A percentile compares a stretch with the other conserved stretches of the same genome.
Conservation (phyloP, 2,113 vertebrate genomes). For the Indri indri region DNA sequence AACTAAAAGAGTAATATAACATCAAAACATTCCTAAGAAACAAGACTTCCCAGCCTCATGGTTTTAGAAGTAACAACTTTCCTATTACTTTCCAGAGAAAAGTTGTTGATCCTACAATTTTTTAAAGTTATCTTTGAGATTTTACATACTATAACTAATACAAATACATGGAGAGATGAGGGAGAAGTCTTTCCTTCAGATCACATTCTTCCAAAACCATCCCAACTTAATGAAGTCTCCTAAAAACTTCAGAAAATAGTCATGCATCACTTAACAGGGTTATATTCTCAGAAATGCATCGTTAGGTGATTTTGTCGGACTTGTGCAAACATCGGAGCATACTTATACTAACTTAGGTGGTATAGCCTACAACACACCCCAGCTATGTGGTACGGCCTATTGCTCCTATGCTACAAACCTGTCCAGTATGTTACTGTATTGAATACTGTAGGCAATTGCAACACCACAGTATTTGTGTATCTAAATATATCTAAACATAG, state of each 20-base stretch:
- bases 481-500: neutral
- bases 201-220: slow-evolving; percentile 19
- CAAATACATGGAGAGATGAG: neutral
- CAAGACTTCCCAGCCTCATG: slow-evolving; percentile 51
- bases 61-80: slow-evolving; percentile 67
- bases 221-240: neutral
- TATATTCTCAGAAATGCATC: neutral
- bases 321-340: neutral
- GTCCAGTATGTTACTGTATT: neutral
- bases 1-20: slow-evolving; percentile 60
- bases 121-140: neutral
- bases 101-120: neutral
- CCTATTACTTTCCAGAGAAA: slow-evolving; percentile 24
- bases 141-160: neutral
- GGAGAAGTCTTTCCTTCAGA: neutral
- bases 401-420: neutral
- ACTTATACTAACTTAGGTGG: neutral
- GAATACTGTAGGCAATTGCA: neutral
- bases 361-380: neutral
- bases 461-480: neutral
- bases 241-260: neutral
- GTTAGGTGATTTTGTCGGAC: neutral
- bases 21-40: neutral
- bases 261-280: neutral
- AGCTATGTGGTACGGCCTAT: neutral